phyloP scores from a whole-genome alignment of 1,140 invertebrate species.

The Psilanteris sp. region DNA sequence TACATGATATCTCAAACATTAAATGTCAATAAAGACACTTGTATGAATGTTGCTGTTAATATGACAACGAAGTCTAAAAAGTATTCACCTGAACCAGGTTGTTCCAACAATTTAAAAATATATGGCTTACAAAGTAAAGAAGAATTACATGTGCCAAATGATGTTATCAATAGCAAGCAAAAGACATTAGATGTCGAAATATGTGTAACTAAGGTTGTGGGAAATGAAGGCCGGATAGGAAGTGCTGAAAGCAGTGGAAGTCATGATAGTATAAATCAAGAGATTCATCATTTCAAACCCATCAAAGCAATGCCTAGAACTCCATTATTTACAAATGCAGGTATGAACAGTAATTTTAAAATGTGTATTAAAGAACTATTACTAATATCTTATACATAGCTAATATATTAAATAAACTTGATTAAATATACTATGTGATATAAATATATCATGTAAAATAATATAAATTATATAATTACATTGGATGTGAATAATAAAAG shows the following conservation, averaged over 20 bases:
- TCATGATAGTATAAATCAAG: constrained; percentile 82
- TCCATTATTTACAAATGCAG: constrained; percentile 71
- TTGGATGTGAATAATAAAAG: too few species aligned
- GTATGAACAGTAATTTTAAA: constrained; percentile 60
- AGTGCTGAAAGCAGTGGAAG: constrained; percentile 78
- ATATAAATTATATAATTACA: too few species aligned
- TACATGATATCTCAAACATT: constrained; percentile 38
- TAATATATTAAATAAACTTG: too few species aligned
- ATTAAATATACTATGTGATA: too few species aligned
- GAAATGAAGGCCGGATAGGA: constrained; percentile 71
- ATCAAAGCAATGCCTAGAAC: constrained; percentile 81
- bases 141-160: constrained; percentile 80
- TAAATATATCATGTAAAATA: too few species aligned
- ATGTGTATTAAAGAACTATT: too few species aligned
- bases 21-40: constrained; percentile 35
- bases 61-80: constrained; percentile 47
- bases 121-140: constrained; percentile 79
- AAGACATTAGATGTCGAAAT: constrained; percentile 76
- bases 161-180: constrained; percentile 78
- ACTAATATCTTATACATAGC: too few species aligned
- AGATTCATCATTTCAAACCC: constrained; percentile 83
- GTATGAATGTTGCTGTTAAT: constrained; percentile 7
- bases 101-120: constrained; percentile 71
- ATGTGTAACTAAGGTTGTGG: constrained; percentile 65
- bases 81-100: constrained; percentile 67